phyloP scores from a whole-genome alignment of 2,888 invertebrate species.

The Odontomyia ornata region DNA sequence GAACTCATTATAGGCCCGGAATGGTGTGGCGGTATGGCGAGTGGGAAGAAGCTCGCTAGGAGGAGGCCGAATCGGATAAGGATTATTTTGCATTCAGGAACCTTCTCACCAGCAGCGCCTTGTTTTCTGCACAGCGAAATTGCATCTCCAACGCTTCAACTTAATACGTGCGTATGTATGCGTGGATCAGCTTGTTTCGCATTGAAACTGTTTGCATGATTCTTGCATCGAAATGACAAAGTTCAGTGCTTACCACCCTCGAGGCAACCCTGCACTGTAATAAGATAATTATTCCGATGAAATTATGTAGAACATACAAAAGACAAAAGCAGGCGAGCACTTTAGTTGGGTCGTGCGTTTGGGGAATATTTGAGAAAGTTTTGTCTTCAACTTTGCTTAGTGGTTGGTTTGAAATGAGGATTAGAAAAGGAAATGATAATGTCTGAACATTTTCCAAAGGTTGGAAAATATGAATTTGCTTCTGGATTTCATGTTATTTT shows the following conservation, averaged over 20 bases:
- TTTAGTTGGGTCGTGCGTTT: no score
- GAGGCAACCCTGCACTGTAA: no score
- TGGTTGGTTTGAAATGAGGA: no score
- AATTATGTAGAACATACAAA: no score
- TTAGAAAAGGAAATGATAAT: no score
- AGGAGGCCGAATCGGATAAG: slow-evolving; percentile 27
- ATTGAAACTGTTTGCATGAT: not conserved
- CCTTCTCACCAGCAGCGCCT: slow-evolving; percentile 11
- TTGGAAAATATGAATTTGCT: no score
- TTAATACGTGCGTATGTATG: slow-evolving; percentile 36
- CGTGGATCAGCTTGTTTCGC: slow-evolving; percentile 4
- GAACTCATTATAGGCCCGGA: slow-evolving; percentile 40
- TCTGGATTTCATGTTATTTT: no score
- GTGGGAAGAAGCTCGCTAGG: not conserved
- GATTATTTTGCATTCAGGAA: slow-evolving; percentile 36
- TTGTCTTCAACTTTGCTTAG: no score
- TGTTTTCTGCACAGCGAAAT: slow-evolving; percentile 13
- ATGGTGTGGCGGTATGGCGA: slow-evolving; percentile 5
- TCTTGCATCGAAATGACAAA: not conserved
- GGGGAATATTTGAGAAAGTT: no score
- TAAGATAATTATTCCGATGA: no score
- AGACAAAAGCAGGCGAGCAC: no score
- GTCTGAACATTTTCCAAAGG: no score
- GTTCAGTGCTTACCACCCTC: not conserved
- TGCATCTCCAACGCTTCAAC: slow-evolving; percentile 9